Base-by-base conservation (phyloP, 2,113 vertebrate species). In the Tenrec ecaudatus region DNA sequence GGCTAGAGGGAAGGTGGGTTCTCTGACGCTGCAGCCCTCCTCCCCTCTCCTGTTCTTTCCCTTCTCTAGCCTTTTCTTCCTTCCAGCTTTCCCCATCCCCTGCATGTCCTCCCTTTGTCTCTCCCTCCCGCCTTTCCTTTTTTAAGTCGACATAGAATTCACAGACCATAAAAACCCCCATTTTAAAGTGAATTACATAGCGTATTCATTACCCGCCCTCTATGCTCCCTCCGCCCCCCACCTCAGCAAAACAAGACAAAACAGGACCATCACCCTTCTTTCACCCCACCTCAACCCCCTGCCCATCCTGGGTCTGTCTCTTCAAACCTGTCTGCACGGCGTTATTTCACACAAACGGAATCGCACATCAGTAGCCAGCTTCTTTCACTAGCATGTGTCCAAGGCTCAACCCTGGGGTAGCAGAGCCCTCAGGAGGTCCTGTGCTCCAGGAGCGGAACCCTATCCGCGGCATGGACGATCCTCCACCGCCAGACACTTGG, bases 131-230 rank as follows among this genome's bases (percentile, higher is more conserved):
- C 36, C 29, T 20, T 22, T 43, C 36, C 80, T 81, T 81, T 68
- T 15, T 19, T 47, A 90, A 88, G 88, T 58, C 1, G 20, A 95
- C 73, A 83, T 85, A 23, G 58, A 93, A 95, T 68, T 93, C 95
- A 94, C 88, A 88, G 78, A n/a, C 64, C 81, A 87, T 86, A 86
- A 95, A 93, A 81, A 58, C 33, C 60, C 89, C 40, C 40, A 69
- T 66, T 58, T 6, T 58, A 66, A 58, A 86, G 47, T 53, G 47
- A 53, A 53, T 53, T 53, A 53, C 47, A 53, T 14, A 53, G 47
- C 47, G 11, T 14, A 8, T 10, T 53, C 47, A 53, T 53, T 53
- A 53, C 12, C 47, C 6, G 9, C 47, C 47, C 47, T 53, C 47
- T 53, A 1, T 53, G 47, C 47, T 53, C 47, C 47, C 9, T 7